Evolutionary conservation across 2,797 vertebrate species (phyloP), one percentile per base, ranked within the genome.

Genomic region (Columba guinea): DNA sequence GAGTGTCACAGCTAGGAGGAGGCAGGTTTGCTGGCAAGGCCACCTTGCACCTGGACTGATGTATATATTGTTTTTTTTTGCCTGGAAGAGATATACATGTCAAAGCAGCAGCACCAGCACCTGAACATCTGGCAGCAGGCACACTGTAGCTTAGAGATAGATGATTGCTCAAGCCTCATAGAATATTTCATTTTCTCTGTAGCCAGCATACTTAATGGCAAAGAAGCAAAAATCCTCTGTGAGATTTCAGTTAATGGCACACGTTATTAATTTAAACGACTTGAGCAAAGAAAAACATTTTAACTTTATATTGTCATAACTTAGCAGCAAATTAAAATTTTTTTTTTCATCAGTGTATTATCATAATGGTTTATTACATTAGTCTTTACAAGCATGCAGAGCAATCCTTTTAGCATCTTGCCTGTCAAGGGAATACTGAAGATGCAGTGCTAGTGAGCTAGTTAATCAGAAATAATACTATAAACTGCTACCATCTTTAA

Each of bases 91-190:
- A 96, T 91, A 94, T 87, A 89, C 94, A 73, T 58, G 93, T 84
- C 32, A 82, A 96, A 95, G 92, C 87, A 70, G 86, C 74, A 88
- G 92, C 82, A 92, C 53, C 92, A 84, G 73, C 32, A 60, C 94
- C 94, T 79, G 92, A 95, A 96, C 96, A 95, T 94, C 97, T 96
- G 96, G 96, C 84, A 67, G 17, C 69, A 87, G 79, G 95, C 89
- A 93, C 94, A 82, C 83, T 5, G 64, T 52, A 90, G 68, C 91
- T 95, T 21, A 79, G 87, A 84, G 86, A 91, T 37, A 62, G 44
- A 95, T 95, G 77, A 94, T 93, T 82, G 75, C 65, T 67, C 69
- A 65, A 76, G 89, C 64, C 87, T 96, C 46, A 37, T 26, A 71
- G 90, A 96, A 84, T 93, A 76, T 90, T 96, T 97, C 88, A 96